Evolutionary conservation across 35 echinoderm and acorn worm species (phyloP).

Genomic region (Apostichopus californicus): DNA sequence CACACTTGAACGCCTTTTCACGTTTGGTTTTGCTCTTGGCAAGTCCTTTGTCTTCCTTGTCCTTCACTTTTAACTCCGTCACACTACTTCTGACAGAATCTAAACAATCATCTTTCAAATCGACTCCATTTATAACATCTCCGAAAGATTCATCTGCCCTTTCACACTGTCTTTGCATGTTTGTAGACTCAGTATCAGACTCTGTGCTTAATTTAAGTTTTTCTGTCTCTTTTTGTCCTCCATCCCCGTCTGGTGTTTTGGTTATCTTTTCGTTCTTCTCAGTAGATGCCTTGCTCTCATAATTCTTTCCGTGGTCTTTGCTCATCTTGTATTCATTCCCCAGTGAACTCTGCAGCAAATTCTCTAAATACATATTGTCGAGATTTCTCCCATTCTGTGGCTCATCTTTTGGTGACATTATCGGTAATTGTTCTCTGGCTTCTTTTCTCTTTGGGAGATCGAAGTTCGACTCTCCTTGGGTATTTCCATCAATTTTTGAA

Average conservation of each 20-base stretch:
- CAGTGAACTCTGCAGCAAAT: background rate
- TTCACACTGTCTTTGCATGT: too few species aligned
- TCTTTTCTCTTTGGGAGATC: background rate
- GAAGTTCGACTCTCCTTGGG: background rate
- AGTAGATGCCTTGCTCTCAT: background rate
- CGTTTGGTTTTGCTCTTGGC: background rate
- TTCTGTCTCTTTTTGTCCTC: background rate
- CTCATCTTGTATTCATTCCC: too few species aligned
- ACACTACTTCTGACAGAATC: too few species aligned
- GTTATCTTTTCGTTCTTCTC: background rate
- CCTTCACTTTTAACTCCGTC: too few species aligned
- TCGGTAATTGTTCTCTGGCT: background rate
- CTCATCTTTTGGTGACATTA: background rate
- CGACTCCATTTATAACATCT: too few species aligned
- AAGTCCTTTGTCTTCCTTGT: background rate
- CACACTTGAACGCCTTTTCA: conserved; percentile 26
- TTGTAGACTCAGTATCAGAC: too few species aligned
- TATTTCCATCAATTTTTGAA: background rate
- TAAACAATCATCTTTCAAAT: too few species aligned
- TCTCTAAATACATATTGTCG: background rate
- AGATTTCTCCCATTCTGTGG: background rate
- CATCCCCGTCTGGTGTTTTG: background rate
- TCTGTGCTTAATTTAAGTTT: too few species aligned
- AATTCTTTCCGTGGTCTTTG: background rate
- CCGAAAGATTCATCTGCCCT: too few species aligned